Percentiles rank a stretch among this genome's conserved stretches.
Conservation (phyloP, 2,113 vertebrate genomes). For the Stigmatopora nigra region DNA sequence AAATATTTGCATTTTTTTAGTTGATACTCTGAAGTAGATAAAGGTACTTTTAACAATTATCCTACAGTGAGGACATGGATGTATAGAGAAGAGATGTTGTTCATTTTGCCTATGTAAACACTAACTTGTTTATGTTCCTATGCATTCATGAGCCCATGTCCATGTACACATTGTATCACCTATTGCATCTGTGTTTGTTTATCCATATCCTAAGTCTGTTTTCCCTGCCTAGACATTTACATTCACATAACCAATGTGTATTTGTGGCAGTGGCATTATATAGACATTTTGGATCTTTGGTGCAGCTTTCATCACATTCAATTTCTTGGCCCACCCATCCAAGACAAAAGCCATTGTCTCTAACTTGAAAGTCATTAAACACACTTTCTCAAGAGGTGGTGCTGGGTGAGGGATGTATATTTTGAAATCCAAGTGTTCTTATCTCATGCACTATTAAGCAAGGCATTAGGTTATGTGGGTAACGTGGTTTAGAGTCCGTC, state of each 20-base stretch:
- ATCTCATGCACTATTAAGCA: constrained; percentile 72
- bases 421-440: constrained; percentile 67
- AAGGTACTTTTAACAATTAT: constrained; percentile 9
- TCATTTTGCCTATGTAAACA: constrained; percentile 5
- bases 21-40: neutral
- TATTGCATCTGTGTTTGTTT: constrained; percentile 30
- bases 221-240: constrained; percentile 4
- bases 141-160: constrained; percentile 10
- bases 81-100: neutral
- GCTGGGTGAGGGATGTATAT: constrained; percentile 13
- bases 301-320: constrained; percentile 15
- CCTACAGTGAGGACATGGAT: neutral
- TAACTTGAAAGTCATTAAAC: constrained; percentile 52
- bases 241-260: constrained; percentile 2
- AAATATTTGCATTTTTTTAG: neutral
- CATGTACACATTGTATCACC: constrained; percentile 23
- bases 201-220: constrained; percentile 11
- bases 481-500: constrained; percentile 62
- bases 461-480: constrained; percentile 60
- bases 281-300: constrained; percentile 1
- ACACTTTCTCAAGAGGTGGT: constrained; percentile 54
- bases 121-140: constrained; percentile 25
- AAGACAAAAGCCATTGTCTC: constrained; percentile 43
- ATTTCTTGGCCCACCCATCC: constrained; percentile 14
- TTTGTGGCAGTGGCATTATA: neutral